Conservation (phyloP, 2,888 invertebrate genomes). For the Branchellion lobata region DNA sequence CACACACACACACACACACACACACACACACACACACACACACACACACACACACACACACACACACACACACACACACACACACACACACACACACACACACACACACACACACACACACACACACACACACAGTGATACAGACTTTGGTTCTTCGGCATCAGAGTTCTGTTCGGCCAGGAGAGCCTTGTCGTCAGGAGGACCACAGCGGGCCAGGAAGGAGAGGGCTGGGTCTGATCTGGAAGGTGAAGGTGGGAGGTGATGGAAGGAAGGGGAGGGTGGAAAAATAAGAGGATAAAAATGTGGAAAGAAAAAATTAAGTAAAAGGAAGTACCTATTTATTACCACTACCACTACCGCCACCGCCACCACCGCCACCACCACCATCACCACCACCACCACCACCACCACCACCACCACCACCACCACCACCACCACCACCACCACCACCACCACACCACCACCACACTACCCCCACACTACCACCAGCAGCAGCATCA, state of each 20-base stretch:
- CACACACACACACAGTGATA: background rate
- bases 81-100: conserved; percentile 29
- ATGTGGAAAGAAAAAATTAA: too few species aligned
- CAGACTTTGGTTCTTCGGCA: conserved; percentile 62
- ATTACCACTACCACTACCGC: too few species aligned
- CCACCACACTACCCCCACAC: too few species aligned
- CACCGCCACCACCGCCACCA: too few species aligned
- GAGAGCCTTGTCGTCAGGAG: conserved; percentile 65
- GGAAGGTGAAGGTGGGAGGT: background rate
- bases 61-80: conserved; percentile 1
- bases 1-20: conserved; percentile 27
- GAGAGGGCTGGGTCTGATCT: conserved; percentile 81
- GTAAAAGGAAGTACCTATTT: too few species aligned
- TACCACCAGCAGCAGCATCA: too few species aligned
- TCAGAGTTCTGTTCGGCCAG: conserved; percentile 67
- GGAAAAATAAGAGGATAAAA: too few species aligned
- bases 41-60: conserved; percentile 5
- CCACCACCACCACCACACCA: too few species aligned
- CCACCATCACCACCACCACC: too few species aligned
- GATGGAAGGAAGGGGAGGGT: too few species aligned
- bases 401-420: too few species aligned
- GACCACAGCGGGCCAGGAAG: conserved; percentile 83
- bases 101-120: conserved; percentile 11
- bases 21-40: conserved; percentile 29
- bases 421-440: too few species aligned